Evolutionary conservation across 2,797 vertebrate species (phyloP), one percentile per base, ranked within the genome.

Genomic region (Pseudochaenichthys georgianus): DNA sequence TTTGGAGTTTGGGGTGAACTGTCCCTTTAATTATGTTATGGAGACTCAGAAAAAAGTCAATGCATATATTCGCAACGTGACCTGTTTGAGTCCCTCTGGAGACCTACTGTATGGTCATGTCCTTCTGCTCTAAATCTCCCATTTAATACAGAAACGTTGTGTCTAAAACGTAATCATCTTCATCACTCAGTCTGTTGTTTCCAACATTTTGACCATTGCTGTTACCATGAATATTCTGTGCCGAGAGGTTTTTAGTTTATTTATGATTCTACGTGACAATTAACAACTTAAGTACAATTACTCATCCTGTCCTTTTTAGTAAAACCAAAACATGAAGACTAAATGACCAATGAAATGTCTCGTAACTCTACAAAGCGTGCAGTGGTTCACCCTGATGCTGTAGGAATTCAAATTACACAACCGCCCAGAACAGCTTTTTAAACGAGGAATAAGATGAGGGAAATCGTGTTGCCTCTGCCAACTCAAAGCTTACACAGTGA

Each of bases 391-490:
- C 3, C 34, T 62, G 50, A 72, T 71, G 13, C 21, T 16, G 21
- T 31, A 59, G 23, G 11, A 70, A 81, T 71, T 70, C 9, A 70
- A 67, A 70, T 78, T 57, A 50, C 62, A 69, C 21, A 64, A 74
- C 50, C 73, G 19, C 34, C 68, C 70, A 58, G 23, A 68, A 42
- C 57, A 53, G 21, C 54, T 51, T 19, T 62, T 63, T 45, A 38
- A 66, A 72, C 34, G 8, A 61, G 50, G 41, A 34, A 55, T 48
- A 64, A 52, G 19, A 57, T 66, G 19, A 48, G 17, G 3, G 46
- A 31, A 71, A 65, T 64, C n/a, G 68, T 41, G 3, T 73, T 13
- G 21, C n/a, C 75, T 73, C 50, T 55, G 28, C 48, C 2, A 17
- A 16, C 12, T 31, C 10, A 31, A n/a, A 51, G 15, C 9, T 53